Evolutionary conservation across 1,140 invertebrate genomes (phyloP), one percentile per base, ranked within the genome.

Genomic region (Drosophila bifasciata): DNA sequence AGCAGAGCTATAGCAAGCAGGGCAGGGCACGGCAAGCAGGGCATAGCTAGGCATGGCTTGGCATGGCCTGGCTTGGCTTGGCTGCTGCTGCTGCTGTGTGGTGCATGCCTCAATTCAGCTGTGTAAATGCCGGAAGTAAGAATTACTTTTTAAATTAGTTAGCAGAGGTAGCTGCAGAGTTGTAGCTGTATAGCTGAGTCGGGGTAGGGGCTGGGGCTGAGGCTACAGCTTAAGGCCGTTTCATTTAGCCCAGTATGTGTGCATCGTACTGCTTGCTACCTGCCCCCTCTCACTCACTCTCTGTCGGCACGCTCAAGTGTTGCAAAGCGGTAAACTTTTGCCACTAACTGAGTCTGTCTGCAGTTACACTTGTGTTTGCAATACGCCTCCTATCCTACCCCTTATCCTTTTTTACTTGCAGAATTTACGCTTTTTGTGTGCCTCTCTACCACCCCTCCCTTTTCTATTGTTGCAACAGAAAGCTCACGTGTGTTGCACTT

Each of bases 81-180:
- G 8, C 49, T 52, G 36, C 19, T 21, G 19, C 19, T 21, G 19
- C 19, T 21, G 19, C 15, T 32, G n/a, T n/a, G n/a, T n/a, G 23
- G 45, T 50, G 67, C 56, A 41, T 60, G 51, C 9, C 60, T 75
- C 60, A 79, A 63, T 86, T 69, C 83, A 86, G 83, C 81, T 86
- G 81, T 81, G 77, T 77, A 86, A 86, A 86, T 81, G 77, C 81
- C 81, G 81, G 81, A 86, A 86, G 81, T 81, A 81, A 81, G 71
- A 86, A 86, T 86, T 86, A 86, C 81, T 86, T 86, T 86, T 88
- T 86, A 86, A 86, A 86, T 86, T 88, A 86, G 81, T 86, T 81
- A 56, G n/a, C 81, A 56, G 51, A 77, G 49, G 52, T 46, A 36
- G 49, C 51, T 28, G 59, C 56, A 44, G 17, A 45, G 41, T 49